phyloP scores from a whole-genome alignment of 2,888 invertebrate genomes.

The Cremastinae sp. region DNA sequence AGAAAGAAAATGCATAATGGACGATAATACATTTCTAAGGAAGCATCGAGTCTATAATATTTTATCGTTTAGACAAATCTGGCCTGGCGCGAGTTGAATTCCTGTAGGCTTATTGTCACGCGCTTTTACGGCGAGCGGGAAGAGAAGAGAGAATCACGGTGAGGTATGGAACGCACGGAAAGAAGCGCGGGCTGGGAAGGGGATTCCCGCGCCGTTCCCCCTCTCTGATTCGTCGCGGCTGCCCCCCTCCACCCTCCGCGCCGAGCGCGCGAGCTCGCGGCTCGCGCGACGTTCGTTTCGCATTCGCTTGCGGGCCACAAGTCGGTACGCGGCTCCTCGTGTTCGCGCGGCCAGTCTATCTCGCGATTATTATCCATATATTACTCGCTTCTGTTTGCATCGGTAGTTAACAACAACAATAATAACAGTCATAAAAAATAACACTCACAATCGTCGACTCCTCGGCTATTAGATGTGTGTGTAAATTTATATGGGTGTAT shows the following conservation, averaged over 20 bases:
- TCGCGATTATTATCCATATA: slow-evolving; percentile 37
- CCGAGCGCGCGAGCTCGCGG: slow-evolving; percentile 2
- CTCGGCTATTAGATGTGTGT: slow-evolving; percentile 18
- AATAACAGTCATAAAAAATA: slow-evolving; percentile 27
- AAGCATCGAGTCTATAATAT: too few species aligned
- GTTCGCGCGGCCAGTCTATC: slow-evolving; percentile 13
- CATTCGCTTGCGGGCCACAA: slow-evolving; percentile 47
- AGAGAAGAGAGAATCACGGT: slow-evolving; percentile 37
- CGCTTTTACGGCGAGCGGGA: slow-evolving; percentile 24
- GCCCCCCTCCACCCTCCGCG: background rate
- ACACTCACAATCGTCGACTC: slow-evolving; percentile 24
- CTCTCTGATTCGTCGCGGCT: background rate
- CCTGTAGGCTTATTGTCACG: slow-evolving; percentile 27
- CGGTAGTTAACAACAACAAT: slow-evolving; percentile 38
- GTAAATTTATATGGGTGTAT: background rate
- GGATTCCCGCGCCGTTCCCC: background rate
- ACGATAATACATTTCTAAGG: too few species aligned
- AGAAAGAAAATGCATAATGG: too few species aligned
- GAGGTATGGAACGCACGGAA: slow-evolving; percentile 9
- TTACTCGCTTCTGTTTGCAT: slow-evolving; percentile 11
- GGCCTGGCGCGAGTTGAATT: slow-evolving; percentile 12
- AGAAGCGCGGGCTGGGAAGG: background rate
- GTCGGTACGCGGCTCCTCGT: slow-evolving; percentile 29
- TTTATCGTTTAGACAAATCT: background rate
- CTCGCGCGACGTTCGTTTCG: slow-evolving; percentile 30